These are phyloP conservation scores for Ceriagrion tenellum DNA, from an alignment of 2,888 invertebrate genomes.

Conservation along the genomic window DNA sequence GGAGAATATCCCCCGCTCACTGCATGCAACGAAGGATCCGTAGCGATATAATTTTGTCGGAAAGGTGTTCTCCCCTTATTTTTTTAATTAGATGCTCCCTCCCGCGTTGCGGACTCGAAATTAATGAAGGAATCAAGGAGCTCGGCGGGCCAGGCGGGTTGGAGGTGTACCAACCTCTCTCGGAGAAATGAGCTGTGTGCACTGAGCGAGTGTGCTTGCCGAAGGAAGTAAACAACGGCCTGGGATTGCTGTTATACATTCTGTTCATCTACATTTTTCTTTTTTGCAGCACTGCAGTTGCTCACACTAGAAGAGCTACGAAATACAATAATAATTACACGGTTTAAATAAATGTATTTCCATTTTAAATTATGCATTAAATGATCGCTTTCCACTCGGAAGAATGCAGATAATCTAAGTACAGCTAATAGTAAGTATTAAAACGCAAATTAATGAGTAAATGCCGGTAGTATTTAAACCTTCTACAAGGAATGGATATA, in stretches of 20 bases:
- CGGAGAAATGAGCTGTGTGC: neutral
- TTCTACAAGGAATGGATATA: too few species aligned
- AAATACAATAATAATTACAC: too few species aligned
- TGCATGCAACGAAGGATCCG: conserved; percentile 11
- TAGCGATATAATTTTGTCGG: neutral
- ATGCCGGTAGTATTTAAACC: too few species aligned
- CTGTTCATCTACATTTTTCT: too few species aligned
- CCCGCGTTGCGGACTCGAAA: neutral
- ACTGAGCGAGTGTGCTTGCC: neutral
- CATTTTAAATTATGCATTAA: too few species aligned
- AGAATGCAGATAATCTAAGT: too few species aligned
- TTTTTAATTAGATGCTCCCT: conserved; percentile 17
- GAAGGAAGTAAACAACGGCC: neutral
- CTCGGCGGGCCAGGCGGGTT: neutral
- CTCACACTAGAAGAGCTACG: too few species aligned
- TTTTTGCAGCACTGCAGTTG: too few species aligned
- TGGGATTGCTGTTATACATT: neutral
- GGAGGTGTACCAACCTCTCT: neutral
- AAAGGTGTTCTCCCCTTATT: neutral
- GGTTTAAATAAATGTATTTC: too few species aligned
- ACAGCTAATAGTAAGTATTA: too few species aligned
- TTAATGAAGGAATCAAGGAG: neutral
- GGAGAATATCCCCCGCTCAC: neutral
- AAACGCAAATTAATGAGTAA: too few species aligned
- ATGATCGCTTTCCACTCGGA: too few species aligned